A percentile compares a stretch with the other conserved stretches of the same genome.
Conservation (phyloP, 2,888 invertebrate genomes). For the Terebella lapidaria region DNA sequence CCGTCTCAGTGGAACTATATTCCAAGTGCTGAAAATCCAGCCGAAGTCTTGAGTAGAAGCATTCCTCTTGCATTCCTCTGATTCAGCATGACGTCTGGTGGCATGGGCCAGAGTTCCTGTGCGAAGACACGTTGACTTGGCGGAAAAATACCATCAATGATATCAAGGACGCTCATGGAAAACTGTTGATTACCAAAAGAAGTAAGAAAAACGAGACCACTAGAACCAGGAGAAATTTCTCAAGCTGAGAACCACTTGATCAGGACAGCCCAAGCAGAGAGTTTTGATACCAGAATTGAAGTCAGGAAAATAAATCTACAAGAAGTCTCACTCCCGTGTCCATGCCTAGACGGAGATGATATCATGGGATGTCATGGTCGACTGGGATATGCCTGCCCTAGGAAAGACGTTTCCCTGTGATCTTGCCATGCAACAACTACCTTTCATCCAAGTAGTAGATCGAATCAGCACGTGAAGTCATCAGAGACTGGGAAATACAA, state of each 20-base stretch:
- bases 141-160: background rate
- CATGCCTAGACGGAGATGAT: constrained; percentile 11
- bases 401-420: background rate
- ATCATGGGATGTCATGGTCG: constrained; percentile 1
- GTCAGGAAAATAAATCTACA: background rate
- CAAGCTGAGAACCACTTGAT: constrained; percentile 8
- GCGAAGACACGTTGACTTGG: background rate
- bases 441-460: background rate
- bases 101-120: constrained; percentile 4
- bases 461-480: constrained; percentile 11
- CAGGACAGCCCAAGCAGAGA: constrained; percentile 9
- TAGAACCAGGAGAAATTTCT: constrained; percentile 4
- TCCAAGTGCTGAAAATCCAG: constrained; percentile 10
- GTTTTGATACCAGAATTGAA: constrained; percentile 3
- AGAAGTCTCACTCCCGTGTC: constrained; percentile 2
- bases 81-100: background rate
- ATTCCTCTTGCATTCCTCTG: background rate
- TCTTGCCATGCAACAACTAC: background rate
- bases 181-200: constrained; percentile 8
- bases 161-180: background rate
- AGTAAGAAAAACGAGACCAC: background rate
- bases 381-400: constrained; percentile 3
- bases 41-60: constrained; percentile 4
- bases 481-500: constrained; percentile 9
- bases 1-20: constrained; percentile 9